Evolutionary conservation across 2,888 invertebrate genomes (phyloP).

Genomic region (Anaspis maculata): DNA sequence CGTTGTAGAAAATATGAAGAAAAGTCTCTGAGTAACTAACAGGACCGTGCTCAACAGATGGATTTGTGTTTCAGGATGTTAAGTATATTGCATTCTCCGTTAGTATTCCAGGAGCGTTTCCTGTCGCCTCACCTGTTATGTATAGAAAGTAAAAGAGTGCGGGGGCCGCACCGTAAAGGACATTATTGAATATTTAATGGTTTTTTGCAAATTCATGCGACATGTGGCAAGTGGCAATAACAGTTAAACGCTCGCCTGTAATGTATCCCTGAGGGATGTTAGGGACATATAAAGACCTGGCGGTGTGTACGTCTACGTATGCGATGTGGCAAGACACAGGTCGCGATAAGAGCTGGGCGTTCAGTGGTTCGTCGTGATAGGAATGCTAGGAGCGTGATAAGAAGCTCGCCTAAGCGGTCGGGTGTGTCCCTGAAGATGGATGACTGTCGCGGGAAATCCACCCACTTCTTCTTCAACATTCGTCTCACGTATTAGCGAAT

Average conservation of each 20-base stretch:
- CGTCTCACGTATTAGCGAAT: conserved; percentile 40
- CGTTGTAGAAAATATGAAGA: too few species aligned
- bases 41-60: too few species aligned
- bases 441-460: conserved; percentile 45
- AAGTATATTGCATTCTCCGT: too few species aligned
- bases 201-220: conserved; percentile 19
- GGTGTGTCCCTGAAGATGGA: conserved; percentile 44
- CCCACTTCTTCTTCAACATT: conserved; percentile 34
- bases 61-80: too few species aligned
- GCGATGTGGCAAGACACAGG: conserved; percentile 32
- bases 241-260: conserved; percentile 27
- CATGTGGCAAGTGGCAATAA: conserved; percentile 20
- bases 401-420: conserved; percentile 37
- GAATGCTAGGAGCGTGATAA: conserved; percentile 41
- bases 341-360: conserved; percentile 38
- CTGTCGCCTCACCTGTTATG: too few species aligned
- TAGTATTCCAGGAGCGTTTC: too few species aligned
- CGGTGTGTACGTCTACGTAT: not conserved
- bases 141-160: too few species aligned
- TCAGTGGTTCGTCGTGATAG: conserved; percentile 37
- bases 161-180: not conserved
- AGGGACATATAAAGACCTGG: conserved; percentile 27
- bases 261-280: conserved; percentile 27
- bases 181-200: conserved; percentile 5
- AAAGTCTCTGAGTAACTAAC: too few species aligned